phyloP scores from a whole-genome alignment of 2,888 invertebrate species.

The Graphium colonna region DNA sequence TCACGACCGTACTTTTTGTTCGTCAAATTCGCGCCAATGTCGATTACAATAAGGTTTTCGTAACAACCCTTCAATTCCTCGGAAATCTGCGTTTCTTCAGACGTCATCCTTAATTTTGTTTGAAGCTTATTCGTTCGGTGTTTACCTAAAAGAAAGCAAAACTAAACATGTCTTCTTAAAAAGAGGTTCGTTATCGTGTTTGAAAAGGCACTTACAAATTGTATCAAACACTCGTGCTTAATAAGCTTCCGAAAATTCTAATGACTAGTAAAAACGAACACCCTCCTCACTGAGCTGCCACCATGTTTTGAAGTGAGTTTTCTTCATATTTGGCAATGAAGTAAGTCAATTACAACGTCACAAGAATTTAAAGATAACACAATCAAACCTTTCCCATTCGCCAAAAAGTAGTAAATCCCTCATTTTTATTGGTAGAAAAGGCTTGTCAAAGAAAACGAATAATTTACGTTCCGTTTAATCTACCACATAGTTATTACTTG shows the following conservation, averaged over 20 bases:
- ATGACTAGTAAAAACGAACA: constrained; percentile 65
- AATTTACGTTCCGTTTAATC: constrained; percentile 2
- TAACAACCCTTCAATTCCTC: constrained; percentile 88
- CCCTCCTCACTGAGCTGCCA: constrained; percentile 73
- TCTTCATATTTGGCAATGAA: constrained; percentile 22
- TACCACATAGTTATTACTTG: background rate
- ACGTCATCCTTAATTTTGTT: constrained; percentile 71
- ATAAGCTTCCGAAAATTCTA: constrained; percentile 68
- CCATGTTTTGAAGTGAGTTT: constrained; percentile 62
- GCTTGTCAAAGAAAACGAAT: constrained; percentile 10
- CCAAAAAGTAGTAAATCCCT: background rate
- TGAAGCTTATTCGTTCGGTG: constrained; percentile 75
- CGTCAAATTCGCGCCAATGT: constrained; percentile 95
- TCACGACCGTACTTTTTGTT: constrained; percentile 96
- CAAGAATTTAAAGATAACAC: background rate
- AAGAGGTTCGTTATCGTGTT: too few species aligned
- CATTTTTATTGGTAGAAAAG: constrained; percentile 4
- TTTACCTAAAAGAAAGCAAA: constrained; percentile 56
- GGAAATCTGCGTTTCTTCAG: constrained; percentile 73
- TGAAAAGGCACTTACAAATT: constrained; percentile 75
- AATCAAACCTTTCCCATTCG: constrained; percentile 5
- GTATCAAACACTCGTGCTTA: constrained; percentile 77
- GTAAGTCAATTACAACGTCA: background rate
- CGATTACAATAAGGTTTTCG: constrained; percentile 94
- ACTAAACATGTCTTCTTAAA: background rate